Evolutionary conservation across 1,140 invertebrate species (phyloP).

Genomic region (Battus philenor): DNA sequence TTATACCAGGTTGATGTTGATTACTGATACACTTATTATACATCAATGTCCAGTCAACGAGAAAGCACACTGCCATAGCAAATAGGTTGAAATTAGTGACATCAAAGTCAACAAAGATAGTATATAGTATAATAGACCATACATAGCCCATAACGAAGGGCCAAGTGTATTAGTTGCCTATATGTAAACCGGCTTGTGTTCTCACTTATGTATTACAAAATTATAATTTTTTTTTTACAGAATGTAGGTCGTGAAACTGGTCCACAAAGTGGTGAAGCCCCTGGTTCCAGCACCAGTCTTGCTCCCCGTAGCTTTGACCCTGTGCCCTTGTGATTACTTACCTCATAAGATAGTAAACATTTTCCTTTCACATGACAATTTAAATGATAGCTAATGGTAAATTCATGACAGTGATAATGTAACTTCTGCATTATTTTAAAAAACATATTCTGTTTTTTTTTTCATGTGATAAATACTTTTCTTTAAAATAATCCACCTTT

Average conservation of each 20-base stretch:
- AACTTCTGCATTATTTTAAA: slow-evolving; percentile 14
- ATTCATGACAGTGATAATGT: slow-evolving; percentile 10
- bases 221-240: slow-evolving; percentile 37
- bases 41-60: no score
- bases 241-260: slow-evolving; percentile 68
- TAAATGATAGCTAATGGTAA: slow-evolving; percentile 26
- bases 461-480: slow-evolving; percentile 50
- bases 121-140: no score
- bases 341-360: slow-evolving; percentile 40
- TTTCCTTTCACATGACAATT: slow-evolving; percentile 59
- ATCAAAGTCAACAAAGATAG: no score
- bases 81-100: no score
- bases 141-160: no score
- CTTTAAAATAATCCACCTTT: slow-evolving; percentile 31
- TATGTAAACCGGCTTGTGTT: neutral
- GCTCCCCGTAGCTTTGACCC: slow-evolving; percentile 52
- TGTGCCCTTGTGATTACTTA: slow-evolving; percentile 65
- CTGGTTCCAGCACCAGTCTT: slow-evolving; percentile 70
- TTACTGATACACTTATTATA: no score
- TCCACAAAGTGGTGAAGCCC: slow-evolving; percentile 73
- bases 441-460: slow-evolving; percentile 36
- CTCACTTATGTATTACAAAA: no score
- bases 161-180: no score
- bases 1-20: no score
- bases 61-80: no score